phyloP scores from a whole-genome alignment of 2,888 invertebrate species.

The Lampropteryx suffumata region DNA sequence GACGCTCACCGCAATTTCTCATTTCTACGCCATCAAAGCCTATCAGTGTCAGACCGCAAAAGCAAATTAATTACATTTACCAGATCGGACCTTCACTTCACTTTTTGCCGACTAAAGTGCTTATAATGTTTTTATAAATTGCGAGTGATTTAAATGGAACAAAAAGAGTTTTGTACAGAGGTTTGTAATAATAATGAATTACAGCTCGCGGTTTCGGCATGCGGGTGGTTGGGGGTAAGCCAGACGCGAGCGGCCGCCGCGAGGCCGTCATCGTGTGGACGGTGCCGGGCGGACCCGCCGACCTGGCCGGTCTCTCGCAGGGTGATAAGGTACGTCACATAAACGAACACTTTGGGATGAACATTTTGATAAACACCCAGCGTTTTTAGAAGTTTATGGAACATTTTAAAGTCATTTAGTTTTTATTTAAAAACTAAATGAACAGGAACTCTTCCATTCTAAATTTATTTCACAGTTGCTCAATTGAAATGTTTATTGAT shows the following conservation, averaged over 20 bases:
- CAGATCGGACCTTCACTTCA: conserved; percentile 22
- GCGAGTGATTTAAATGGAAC: conserved; percentile 33
- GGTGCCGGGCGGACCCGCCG: conserved; percentile 95
- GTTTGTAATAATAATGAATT: conserved; percentile 42
- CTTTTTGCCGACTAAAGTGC: conserved; percentile 30
- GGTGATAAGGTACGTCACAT: conserved; percentile 89
- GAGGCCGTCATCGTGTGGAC: conserved; percentile 97
- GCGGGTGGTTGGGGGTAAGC: conserved; percentile 96
- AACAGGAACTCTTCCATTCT: no score
- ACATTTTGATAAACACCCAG: neutral
- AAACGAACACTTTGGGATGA: conserved; percentile 1
- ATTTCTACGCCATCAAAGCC: conserved; percentile 17
- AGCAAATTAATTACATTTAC: conserved; percentile 25
- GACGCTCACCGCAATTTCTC: conserved; percentile 15
- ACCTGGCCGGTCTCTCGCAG: conserved; percentile 93
- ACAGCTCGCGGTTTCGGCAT: conserved; percentile 95
- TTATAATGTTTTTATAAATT: conserved; percentile 25
- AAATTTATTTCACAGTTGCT: no score
- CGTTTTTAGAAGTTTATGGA: neutral
- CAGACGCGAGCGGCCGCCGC: conserved; percentile 91
- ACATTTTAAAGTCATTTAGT: no score
- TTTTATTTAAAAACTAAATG: no score
- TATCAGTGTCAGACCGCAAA: conserved; percentile 17
- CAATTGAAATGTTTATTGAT: no score
- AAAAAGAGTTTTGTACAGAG: conserved; percentile 28